phyloP scores from a whole-genome alignment of 2,888 invertebrate species.

The Caenorhabditis sulstoni region DNA sequence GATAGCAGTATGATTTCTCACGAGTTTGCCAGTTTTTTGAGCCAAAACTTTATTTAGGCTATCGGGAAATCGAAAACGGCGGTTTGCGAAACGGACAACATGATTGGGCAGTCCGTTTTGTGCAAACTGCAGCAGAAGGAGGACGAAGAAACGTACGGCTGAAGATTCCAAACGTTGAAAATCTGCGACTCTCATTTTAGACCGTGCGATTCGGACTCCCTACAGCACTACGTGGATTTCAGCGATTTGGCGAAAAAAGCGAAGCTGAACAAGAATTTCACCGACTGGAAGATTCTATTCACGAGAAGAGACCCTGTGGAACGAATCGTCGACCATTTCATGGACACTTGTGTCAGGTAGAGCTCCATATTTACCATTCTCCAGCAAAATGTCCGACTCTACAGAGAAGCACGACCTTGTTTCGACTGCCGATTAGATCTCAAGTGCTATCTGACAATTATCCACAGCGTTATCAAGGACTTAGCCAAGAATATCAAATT shows the following conservation, averaged over 20 bases:
- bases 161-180: no score
- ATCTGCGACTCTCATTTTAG: no score
- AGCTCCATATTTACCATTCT: no score
- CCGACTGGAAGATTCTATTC: constrained; percentile 34
- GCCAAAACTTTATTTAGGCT: not conserved
- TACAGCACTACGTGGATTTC: constrained; percentile 28
- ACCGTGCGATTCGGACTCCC: constrained; percentile 32
- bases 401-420: constrained; percentile 39
- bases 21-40: no score
- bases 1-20: constrained; percentile 16
- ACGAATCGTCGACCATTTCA: constrained; percentile 38
- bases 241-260: constrained; percentile 11
- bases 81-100: constrained; percentile 28
- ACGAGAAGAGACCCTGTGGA: constrained; percentile 34
- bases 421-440: constrained; percentile 40
- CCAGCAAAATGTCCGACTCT: not conserved
- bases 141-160: constrained; percentile 24
- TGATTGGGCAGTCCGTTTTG: constrained; percentile 28
- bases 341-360: constrained; percentile 45
- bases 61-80: constrained; percentile 13
- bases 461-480: constrained; percentile 15
- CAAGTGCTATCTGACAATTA: constrained; percentile 25
- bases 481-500: constrained; percentile 2
- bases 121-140: constrained; percentile 17
- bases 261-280: constrained; percentile 25